A percentile compares a stretch with the other conserved stretches of the same genome.
Conservation (phyloP, 2,113 vertebrate genomes). For the Grallaria varia region DNA sequence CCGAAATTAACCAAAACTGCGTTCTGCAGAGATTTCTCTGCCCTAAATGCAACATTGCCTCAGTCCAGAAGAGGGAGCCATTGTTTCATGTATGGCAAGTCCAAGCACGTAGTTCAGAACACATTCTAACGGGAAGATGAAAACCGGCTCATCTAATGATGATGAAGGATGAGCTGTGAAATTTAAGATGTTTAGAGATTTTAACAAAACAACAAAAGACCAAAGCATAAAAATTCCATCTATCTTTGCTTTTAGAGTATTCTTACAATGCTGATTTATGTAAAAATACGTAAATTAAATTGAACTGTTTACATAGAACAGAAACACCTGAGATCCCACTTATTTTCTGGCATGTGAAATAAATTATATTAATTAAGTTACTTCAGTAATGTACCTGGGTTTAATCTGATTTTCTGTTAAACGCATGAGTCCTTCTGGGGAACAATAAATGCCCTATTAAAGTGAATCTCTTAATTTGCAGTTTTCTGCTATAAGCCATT, state of each 20-base stretch:
- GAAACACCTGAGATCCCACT: background rate
- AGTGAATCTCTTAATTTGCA: conserved; percentile 48
- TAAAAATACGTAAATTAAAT: background rate
- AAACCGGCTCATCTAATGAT: conserved; percentile 34
- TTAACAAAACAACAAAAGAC: conserved; percentile 41
- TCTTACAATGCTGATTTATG: background rate
- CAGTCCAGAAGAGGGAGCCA: conserved; percentile 67
- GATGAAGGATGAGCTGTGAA: conserved; percentile 41
- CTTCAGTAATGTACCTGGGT: background rate
- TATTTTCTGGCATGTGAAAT: background rate
- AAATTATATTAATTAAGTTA: background rate
- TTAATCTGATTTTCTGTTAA: conserved; percentile 19
- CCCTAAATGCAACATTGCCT: background rate
- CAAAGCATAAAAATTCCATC: conserved; percentile 6
- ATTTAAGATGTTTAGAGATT: conserved; percentile 51
- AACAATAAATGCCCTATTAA: background rate
- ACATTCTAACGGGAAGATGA: background rate
- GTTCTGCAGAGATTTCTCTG: background rate
- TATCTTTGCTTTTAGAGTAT: background rate
- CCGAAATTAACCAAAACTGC: background rate
- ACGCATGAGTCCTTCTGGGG: background rate
- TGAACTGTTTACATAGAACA: background rate
- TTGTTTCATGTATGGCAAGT: conserved; percentile 36
- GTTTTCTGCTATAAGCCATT: conserved; percentile 40
- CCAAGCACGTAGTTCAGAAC: background rate